phyloP scores from a whole-genome alignment of 2,888 invertebrate species.

The Brachypalpus laphriformis region DNA sequence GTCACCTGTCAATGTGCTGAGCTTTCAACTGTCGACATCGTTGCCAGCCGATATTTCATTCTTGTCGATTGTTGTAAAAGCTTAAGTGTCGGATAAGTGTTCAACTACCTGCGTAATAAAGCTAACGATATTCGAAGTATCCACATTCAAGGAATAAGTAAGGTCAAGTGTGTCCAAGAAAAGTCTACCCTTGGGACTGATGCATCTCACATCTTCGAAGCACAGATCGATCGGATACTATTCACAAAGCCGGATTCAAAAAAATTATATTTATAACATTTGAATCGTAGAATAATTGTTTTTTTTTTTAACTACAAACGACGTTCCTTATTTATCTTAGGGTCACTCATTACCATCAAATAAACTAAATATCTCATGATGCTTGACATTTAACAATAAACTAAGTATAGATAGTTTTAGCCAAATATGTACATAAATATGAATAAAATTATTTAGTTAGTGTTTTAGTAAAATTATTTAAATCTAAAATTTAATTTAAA shows the following conservation, averaged over 20 bases:
- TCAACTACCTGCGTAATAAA: too few relatives aligned
- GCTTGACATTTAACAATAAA: constrained; percentile 42
- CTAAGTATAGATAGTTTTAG: constrained; percentile 46
- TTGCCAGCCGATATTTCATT: background rate
- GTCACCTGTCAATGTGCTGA: background rate
- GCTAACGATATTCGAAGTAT: too few relatives aligned
- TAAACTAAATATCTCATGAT: background rate
- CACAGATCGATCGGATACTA: background rate
- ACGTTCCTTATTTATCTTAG: background rate
- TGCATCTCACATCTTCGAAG: too few relatives aligned
- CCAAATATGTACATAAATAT: constrained; percentile 66
- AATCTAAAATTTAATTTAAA: constrained; percentile 30
- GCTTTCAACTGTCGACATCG: background rate
- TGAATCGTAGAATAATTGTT: background rate
- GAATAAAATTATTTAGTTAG: constrained; percentile 50
- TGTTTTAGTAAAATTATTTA: constrained; percentile 57
- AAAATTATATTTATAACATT: background rate
- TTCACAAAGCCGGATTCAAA: background rate
- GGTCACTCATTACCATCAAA: background rate
- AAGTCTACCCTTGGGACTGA: too few relatives aligned
- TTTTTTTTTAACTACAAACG: background rate
- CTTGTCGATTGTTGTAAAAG: too few relatives aligned
- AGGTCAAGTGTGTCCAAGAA: too few relatives aligned
- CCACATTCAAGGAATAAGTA: too few relatives aligned
- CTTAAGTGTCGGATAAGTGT: too few relatives aligned